Percentiles rank a stretch among this genome's conserved stretches.
phyloP scores from a whole-genome alignment of 2,113 vertebrate species.

The Alligator mississippiensis region DNA sequence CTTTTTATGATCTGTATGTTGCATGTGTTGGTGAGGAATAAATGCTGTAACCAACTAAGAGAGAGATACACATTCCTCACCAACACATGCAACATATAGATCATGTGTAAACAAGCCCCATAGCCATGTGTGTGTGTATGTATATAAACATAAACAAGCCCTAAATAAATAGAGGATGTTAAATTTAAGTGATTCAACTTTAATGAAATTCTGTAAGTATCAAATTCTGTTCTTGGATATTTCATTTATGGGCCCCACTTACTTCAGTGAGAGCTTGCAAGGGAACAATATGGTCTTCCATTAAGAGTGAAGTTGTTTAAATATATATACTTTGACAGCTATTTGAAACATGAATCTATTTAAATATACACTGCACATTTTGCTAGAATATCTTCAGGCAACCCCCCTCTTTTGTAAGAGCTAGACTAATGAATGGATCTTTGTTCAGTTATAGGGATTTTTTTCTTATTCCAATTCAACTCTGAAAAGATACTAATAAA shows the following conservation, averaged over 20 bases:
- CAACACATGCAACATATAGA: background rate
- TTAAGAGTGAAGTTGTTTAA: background rate
- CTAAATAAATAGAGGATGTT: accelerated
- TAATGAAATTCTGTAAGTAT: background rate
- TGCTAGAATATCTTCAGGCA: background rate
- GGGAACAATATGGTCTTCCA: background rate
- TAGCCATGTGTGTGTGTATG: too few relatives aligned
- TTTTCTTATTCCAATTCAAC: background rate
- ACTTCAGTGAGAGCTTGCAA: background rate
- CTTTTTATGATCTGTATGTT: background rate
- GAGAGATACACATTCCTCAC: background rate
- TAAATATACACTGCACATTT: accelerated
- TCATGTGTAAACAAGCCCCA: too few relatives aligned
- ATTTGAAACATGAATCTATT: background rate
- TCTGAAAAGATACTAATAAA: background rate
- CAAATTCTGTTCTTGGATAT: background rate
- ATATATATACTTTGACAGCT: background rate
- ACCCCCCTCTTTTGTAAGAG: too few relatives aligned
- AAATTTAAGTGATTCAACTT: background rate
- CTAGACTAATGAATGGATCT: too few relatives aligned
- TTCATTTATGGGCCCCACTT: background rate
- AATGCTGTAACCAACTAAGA: background rate
- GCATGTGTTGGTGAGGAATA: background rate
- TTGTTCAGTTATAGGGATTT: too few relatives aligned
- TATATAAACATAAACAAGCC: background rate